phyloP scores from a whole-genome alignment of 2,113 vertebrate species.

The Grallaria varia region DNA sequence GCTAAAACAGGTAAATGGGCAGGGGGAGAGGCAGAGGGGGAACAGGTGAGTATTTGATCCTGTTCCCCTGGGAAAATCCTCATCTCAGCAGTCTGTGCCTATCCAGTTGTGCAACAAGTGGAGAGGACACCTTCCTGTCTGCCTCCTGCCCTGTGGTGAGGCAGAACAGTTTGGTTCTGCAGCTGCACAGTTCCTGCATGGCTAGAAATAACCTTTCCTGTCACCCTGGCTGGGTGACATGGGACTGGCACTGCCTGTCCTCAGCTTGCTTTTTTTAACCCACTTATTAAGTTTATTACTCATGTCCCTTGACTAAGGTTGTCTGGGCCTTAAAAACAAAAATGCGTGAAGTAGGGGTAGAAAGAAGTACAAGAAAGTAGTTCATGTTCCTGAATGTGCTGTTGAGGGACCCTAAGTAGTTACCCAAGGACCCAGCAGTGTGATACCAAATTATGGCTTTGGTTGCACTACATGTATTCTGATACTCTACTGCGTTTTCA shows the following conservation, averaged over 20 bases:
- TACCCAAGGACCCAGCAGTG: background rate
- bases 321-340: background rate
- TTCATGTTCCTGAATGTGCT: background rate
- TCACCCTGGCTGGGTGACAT: background rate
- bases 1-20: background rate
- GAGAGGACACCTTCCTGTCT: background rate
- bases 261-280: background rate
- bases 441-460: background rate
- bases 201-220: background rate
- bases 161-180: background rate
- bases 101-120: background rate
- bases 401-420: background rate
- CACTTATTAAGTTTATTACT: background rate
- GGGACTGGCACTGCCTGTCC: background rate
- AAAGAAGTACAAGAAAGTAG: background rate
- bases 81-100: background rate
- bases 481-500: background rate
- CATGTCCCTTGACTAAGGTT: background rate
- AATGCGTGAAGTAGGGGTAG: background rate
- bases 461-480: rapidly evolving
- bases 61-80: background rate
- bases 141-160: background rate
- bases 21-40: rapidly evolving
- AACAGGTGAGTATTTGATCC: background rate
- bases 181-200: background rate